Conservation (phyloP, 2,888 invertebrate genomes). For the Lepidonotus clava region DNA sequence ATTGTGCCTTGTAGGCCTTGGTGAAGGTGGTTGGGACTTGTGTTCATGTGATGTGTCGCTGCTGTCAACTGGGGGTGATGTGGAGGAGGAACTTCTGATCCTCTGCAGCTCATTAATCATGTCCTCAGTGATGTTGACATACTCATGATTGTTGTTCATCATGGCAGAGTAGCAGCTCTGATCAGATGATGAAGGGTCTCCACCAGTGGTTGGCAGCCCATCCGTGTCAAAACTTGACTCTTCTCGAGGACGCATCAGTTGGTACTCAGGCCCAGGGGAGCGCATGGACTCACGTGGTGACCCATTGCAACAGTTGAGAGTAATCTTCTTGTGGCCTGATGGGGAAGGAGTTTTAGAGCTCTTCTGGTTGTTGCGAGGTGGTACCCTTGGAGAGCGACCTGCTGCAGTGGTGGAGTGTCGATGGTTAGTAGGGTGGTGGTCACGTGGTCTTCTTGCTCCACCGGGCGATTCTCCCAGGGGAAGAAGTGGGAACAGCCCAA, state of each 20-base stretch:
- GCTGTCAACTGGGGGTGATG: conserved; percentile 39
- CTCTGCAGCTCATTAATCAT: conserved; percentile 53
- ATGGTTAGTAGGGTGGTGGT: background rate
- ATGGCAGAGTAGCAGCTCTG: conserved; percentile 6
- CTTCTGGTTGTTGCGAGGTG: background rate
- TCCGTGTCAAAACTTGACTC: conserved; percentile 50
- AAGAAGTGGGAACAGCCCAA: conserved; percentile 48
- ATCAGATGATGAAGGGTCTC: conserved; percentile 32
- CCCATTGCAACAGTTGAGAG: conserved; percentile 54
- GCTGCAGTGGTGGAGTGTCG: no score
- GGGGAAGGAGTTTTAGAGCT: conserved; percentile 34
- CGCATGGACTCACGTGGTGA: conserved; percentile 21
- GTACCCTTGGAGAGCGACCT: background rate
- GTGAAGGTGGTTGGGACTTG: conserved; percentile 25
- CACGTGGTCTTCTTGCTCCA: conserved; percentile 28
- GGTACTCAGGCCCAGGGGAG: conserved; percentile 51
- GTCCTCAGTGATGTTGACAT: conserved; percentile 54
- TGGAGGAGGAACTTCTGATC: conserved; percentile 32
- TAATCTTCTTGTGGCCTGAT: conserved; percentile 40
- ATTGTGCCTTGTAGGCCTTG: background rate
- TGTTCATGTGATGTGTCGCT: background rate
- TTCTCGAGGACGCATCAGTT: conserved; percentile 45
- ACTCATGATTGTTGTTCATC: conserved; percentile 55
- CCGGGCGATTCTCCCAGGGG: conserved; percentile 48
- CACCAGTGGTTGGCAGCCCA: background rate